These are phyloP conservation scores for Scaptomyza caliginosa DNA, from an alignment of 2,888 invertebrate genomes.

Conservation along the genomic window DNA sequence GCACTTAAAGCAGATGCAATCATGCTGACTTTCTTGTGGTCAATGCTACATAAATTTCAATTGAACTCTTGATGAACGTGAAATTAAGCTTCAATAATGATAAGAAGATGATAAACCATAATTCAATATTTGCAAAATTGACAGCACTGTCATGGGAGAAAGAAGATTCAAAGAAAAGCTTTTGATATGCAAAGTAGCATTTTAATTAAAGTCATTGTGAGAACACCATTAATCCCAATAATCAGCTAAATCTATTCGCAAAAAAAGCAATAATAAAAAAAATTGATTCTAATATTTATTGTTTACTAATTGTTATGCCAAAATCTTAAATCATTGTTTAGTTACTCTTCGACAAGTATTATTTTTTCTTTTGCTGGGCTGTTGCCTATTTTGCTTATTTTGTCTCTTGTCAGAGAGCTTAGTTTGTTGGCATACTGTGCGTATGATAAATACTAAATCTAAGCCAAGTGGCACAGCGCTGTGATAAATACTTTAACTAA, in stretches of 20 bases:
- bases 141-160: background rate
- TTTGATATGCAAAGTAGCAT: background rate
- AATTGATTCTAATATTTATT: background rate
- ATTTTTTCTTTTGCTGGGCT: no score
- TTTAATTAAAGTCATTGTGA: background rate
- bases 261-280: background rate
- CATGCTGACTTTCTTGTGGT: constrained; percentile 1
- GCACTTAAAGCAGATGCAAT: constrained; percentile 32
- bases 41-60: constrained; percentile 22
- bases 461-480: constrained; percentile 30
- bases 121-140: background rate
- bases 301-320: constrained; percentile 23
- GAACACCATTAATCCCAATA: constrained; percentile 4
- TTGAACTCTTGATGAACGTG: constrained; percentile 2
- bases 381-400: constrained; percentile 5
- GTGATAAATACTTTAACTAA: constrained; percentile 50
- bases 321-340: constrained; percentile 25
- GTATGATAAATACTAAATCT: constrained; percentile 40
- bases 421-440: constrained; percentile 18
- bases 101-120: background rate
- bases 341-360: background rate
- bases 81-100: constrained; percentile 14
- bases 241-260: background rate
- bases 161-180: background rate
- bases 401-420: constrained; percentile 19